These are phyloP conservation scores for Apaloderma vittatum DNA, from an alignment of 2,113 vertebrate genomes.

Conservation along the genomic window DNA sequence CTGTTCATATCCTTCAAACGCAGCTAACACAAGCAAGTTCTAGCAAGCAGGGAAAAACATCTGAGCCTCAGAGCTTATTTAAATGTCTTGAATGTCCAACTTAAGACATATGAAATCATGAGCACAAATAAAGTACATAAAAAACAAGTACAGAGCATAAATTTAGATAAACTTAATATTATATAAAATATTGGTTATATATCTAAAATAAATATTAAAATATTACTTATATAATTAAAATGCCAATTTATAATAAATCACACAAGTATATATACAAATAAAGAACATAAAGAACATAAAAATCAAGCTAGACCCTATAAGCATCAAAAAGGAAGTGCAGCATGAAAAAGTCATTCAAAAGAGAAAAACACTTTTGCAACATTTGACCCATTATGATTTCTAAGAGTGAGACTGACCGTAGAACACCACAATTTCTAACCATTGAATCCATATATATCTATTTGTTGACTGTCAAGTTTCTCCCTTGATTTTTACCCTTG, in stretches of 20 bases:
- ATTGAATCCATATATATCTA: background rate
- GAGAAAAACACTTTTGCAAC: background rate
- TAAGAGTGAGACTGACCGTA: rapidly evolving
- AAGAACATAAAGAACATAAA: background rate
- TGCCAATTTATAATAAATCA: background rate
- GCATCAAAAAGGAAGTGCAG: background rate
- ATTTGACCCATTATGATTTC: background rate
- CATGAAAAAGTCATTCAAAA: background rate
- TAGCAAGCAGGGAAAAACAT: background rate
- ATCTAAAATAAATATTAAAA: background rate
- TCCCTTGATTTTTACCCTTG: background rate
- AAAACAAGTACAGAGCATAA: background rate
- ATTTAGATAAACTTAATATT: background rate
- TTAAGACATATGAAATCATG: background rate
- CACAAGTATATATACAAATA: background rate
- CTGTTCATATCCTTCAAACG: background rate
- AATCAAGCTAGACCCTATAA: background rate
- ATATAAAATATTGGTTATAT: background rate
- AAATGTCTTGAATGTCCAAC: background rate
- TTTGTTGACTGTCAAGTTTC: background rate
- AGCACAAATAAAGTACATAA: background rate
- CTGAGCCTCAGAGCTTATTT: background rate
- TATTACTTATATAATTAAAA: background rate
- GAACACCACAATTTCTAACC: background rate
- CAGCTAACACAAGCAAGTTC: background rate